phyloP scores from a whole-genome alignment of 1,140 invertebrate species.

The Spodoptera litura region DNA sequence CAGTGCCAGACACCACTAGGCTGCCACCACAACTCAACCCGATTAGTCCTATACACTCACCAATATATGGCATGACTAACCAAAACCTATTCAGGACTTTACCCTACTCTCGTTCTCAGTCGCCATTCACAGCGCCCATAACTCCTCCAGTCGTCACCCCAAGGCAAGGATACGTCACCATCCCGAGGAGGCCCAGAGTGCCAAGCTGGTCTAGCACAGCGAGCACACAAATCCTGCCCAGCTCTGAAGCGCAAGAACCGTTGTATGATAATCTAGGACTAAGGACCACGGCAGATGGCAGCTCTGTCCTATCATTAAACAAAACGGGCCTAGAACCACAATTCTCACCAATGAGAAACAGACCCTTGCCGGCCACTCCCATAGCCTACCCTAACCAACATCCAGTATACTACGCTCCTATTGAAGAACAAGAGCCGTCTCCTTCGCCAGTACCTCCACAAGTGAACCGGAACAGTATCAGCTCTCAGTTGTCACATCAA shows the following conservation, averaged over 20 bases:
- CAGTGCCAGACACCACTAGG: constrained; percentile 89
- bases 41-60: constrained; percentile 86
- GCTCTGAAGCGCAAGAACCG: constrained; percentile 88
- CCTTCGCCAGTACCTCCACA: constrained; percentile 77
- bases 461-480: constrained; percentile 75
- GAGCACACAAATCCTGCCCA: constrained; percentile 86
- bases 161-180: constrained; percentile 93
- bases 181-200: constrained; percentile 92
- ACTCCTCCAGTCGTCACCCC: constrained; percentile 88
- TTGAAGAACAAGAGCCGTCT: constrained; percentile 88
- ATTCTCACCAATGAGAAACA: constrained; percentile 87
- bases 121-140: constrained; percentile 88
- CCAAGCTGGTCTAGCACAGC: constrained; percentile 93
- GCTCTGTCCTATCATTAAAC: constrained; percentile 92
- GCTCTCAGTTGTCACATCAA: constrained; percentile 71
- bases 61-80: constrained; percentile 86
- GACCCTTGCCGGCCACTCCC: constrained; percentile 87
- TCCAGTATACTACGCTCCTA: constrained; percentile 87
- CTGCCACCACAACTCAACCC: constrained; percentile 84
- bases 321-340: constrained; percentile 85
- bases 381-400: constrained; percentile 78
- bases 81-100: constrained; percentile 88
- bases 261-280: constrained; percentile 94
- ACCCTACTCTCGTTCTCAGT: constrained; percentile 90
- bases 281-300: constrained; percentile 94